Evolutionary conservation across 1,140 invertebrate species (phyloP), one percentile per base, ranked within the genome.

Genomic region (Drosophila nebulosa): DNA sequence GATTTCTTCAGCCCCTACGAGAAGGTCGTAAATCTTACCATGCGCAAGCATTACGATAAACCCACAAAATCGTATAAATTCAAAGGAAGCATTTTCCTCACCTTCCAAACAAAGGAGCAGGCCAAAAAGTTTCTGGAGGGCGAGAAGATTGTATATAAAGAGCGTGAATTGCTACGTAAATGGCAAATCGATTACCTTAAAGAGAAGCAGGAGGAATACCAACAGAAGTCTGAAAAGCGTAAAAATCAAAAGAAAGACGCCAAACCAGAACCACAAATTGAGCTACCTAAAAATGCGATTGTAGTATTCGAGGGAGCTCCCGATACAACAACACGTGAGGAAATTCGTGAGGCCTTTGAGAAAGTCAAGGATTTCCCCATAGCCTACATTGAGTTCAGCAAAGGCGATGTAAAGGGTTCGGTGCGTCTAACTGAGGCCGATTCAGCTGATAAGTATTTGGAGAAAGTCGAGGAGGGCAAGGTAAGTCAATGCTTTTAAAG

Each of bases 1-100:
- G 93, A 94, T 51, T 98, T 95, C 91, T 95, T 98, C 74, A 93
- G 94, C 60, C 90, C 93, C 26, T 95, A 93, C 92, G 95, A 96
- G 9, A 93, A 94, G 52, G 93, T 96, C 35, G 96, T 97, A 51
- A 96, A 96, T 88, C 92, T 98, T 36, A 92, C 94, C 78, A 95
- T 96, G 94, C 94, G 96, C 71, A 94, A 93, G 62, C 96, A 95
- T 73, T 91, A 92, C 35, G 95, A 96, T 74, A 94, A 94, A 66
- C 92, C 93, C 4, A 92, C 92, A 5, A 95, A 96, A 79, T 93
- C 93, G 36, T 92, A 93, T 53, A 91, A 93, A 32, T 98, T 97
- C 83, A 97, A 99, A 92, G 98, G 98, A 42, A 98, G 97, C 5
- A 94, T 98, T 55, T 98, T 98, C 92, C 94, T 95, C 18, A 95